Evolutionary conservation across 2,888 invertebrate genomes (phyloP).

Genomic region (Drosophila rellima): DNA sequence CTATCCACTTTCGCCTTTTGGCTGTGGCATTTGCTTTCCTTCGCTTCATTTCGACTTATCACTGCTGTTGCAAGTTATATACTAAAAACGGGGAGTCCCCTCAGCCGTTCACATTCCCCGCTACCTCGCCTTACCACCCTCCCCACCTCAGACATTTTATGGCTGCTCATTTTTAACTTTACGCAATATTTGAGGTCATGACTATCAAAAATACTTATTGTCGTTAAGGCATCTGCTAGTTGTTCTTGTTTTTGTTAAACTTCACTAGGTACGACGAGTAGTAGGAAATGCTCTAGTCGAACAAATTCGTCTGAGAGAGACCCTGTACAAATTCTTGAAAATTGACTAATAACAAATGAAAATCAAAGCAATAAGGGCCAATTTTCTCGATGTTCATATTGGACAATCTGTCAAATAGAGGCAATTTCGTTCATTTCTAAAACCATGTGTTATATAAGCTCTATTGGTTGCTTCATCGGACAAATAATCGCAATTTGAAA

Average conservation of each 20-base stretch:
- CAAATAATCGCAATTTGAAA: too few relatives aligned
- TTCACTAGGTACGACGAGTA: neutral
- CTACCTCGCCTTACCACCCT: too few relatives aligned
- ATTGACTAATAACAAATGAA: too few relatives aligned
- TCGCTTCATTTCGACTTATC: conserved; percentile 71
- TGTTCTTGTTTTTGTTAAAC: conserved; percentile 5
- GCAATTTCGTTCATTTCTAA: too few relatives aligned
- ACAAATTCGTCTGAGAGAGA: neutral
- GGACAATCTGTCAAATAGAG: too few relatives aligned
- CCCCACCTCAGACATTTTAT: conserved; percentile 43
- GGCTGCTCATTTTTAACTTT: conserved; percentile 56
- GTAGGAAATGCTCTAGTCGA: neutral
- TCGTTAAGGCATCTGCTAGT: conserved; percentile 29
- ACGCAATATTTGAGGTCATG: conserved; percentile 62
- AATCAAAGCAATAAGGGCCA: too few relatives aligned
- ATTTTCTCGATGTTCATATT: too few relatives aligned
- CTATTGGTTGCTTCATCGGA: too few relatives aligned
- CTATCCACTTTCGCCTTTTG: conserved; percentile 5
- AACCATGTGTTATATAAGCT: too few relatives aligned
- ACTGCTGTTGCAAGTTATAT: conserved; percentile 62
- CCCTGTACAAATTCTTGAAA: neutral
- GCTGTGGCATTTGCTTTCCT: conserved; percentile 30
- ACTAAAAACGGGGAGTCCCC: conserved; percentile 54
- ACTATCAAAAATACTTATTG: conserved; percentile 67
- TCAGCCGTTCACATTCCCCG: neutral